phyloP scores from a whole-genome alignment of 2,113 vertebrate genomes.

The Stegastes partitus region DNA sequence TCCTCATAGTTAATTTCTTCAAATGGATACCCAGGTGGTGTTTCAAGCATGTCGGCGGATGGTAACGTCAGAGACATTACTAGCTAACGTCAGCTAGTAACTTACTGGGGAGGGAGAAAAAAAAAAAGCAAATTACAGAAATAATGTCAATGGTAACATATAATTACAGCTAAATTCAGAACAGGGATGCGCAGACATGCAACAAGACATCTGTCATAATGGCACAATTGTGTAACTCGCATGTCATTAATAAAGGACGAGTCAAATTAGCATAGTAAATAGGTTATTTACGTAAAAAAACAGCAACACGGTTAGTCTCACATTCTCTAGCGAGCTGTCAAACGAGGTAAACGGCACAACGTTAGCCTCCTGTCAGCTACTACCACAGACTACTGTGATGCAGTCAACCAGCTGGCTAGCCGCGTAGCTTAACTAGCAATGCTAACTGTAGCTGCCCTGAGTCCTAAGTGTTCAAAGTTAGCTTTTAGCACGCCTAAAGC shows the following conservation, averaged over 20 bases:
- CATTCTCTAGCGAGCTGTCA: constrained; percentile 13
- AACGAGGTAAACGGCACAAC: background rate
- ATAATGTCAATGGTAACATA: no score
- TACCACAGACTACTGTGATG: constrained; percentile 8
- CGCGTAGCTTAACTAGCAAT: constrained; percentile 31
- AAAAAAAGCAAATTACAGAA: constrained; percentile 5
- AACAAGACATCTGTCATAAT: background rate
- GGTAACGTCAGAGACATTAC: constrained; percentile 88
- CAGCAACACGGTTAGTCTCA: background rate
- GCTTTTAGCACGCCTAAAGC: background rate
- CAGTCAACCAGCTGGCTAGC: constrained; percentile 31
- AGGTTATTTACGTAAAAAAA: background rate
- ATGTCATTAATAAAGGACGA: background rate
- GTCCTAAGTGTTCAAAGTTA: background rate
- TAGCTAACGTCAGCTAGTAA: constrained; percentile 74
- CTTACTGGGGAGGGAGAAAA: constrained; percentile 61
- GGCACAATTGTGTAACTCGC: background rate
- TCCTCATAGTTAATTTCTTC: constrained; percentile 97
- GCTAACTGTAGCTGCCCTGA: constrained; percentile 28
- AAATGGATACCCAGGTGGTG: constrained; percentile 94
- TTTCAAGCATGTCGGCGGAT: constrained; percentile 94
- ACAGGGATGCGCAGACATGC: background rate
- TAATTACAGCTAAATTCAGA: background rate
- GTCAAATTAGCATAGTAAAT: background rate
- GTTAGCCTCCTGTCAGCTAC: constrained; percentile 23